Evolutionary conservation across 2,888 invertebrate genomes (phyloP).

Genomic region (Panopea generosa): DNA sequence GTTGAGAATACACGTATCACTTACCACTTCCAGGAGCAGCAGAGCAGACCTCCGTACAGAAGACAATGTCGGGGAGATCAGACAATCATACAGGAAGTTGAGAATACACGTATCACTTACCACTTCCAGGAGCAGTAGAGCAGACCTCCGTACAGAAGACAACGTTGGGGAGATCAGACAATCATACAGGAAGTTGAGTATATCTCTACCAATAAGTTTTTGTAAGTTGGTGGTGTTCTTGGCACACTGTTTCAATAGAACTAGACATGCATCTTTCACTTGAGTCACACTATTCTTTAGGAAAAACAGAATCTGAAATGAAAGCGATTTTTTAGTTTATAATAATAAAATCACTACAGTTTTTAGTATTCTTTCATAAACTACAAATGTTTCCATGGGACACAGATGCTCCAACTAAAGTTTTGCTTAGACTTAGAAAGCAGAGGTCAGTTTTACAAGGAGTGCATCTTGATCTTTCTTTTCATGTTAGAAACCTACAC

Average conservation of each 20-base stretch:
- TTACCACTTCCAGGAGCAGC: slow-evolving; percentile 47
- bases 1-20: slow-evolving; percentile 43
- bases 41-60: slow-evolving; percentile 39
- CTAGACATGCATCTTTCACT: slow-evolving; percentile 58
- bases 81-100: slow-evolving; percentile 28
- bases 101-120: slow-evolving; percentile 60
- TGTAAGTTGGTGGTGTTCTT: slow-evolving; percentile 35
- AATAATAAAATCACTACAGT: not conserved
- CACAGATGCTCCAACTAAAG: not conserved
- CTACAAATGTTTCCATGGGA: not conserved
- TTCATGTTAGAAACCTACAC: too few relatives aligned
- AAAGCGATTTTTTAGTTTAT: not conserved
- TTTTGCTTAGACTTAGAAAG: too few relatives aligned
- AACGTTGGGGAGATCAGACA: slow-evolving; percentile 21
- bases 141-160: slow-evolving; percentile 28
- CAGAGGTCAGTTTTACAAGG: too few relatives aligned
- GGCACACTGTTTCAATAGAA: slow-evolving; percentile 52
- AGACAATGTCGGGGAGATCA: slow-evolving; percentile 13
- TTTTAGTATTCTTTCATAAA: too few relatives aligned
- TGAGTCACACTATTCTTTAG: slow-evolving; percentile 30
- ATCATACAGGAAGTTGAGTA: slow-evolving; percentile 41
- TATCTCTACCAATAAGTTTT: slow-evolving; percentile 31
- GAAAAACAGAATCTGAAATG: slow-evolving; percentile 48
- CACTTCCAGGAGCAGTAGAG: slow-evolving; percentile 44
- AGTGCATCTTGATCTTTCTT: too few relatives aligned